Conservation (phyloP, 30 jellyfish, hydroid and myxozoan species). For the Chironex yamaguchii region DNA sequence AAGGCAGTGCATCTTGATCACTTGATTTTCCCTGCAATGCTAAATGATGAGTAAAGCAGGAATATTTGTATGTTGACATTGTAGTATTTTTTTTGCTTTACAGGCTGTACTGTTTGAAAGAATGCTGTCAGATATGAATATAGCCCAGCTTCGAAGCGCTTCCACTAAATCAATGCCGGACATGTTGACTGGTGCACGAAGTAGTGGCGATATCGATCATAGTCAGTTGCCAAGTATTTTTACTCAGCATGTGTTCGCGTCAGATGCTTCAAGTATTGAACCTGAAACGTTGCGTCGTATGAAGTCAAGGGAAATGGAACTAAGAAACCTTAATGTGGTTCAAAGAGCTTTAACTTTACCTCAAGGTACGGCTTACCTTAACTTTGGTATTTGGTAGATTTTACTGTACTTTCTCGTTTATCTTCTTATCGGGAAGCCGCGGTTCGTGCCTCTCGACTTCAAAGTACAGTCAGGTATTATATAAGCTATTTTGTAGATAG, state of each 20-base stretch:
- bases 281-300: conserved; percentile 52
- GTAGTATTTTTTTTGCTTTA: too few species aligned
- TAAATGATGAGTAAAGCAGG: too few species aligned
- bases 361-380: conserved; percentile 63
- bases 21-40: too few species aligned
- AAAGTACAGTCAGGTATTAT: too few species aligned
- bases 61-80: too few species aligned
- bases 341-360: conserved; percentile 73
- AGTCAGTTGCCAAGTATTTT: conserved; percentile 42
- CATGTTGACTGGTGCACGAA: conserved; percentile 55
- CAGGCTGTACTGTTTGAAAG: conserved; percentile 68
- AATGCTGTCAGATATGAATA: conserved; percentile 52
- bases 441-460: too few species aligned
- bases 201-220: conserved; percentile 32
- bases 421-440: too few species aligned
- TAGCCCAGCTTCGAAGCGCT: conserved; percentile 35
- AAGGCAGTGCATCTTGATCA: too few species aligned
- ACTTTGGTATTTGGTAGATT: too few species aligned
- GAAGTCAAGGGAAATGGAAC: conserved; percentile 75
- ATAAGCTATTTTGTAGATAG: too few species aligned
- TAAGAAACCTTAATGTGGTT: conserved; percentile 58
- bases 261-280: conserved; percentile 66
- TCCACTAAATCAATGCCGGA: conserved; percentile 75
- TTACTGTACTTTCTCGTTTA: too few species aligned
- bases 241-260: conserved; percentile 42